Base-by-base conservation (phyloP, 2,888 invertebrate genomes). In the Drosophila phalerata region DNA sequence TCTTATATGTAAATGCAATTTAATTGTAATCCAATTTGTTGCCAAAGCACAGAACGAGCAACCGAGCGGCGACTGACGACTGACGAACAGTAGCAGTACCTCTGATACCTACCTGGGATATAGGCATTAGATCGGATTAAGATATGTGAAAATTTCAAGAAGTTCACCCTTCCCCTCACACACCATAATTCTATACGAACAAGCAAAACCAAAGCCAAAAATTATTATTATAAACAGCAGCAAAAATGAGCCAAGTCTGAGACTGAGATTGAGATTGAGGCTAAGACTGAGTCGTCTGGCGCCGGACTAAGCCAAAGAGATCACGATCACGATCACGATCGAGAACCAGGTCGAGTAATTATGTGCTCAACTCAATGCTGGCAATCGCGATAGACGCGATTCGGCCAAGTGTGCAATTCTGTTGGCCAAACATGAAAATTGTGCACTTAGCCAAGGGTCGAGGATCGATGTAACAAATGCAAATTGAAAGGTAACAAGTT, bases 11-110 rank as follows among this genome's bases (percentile, higher is more conserved):
- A 89, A 90, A 88, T 87, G 70, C 69, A 86, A 87, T 89, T 90
- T 85, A 86, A 86, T 86, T 90, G 85, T 86, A 86, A 86, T 86
- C 86, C 86, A 86, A 86, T 86, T 86, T 86, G 86, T 76, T 66
- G 79, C 67, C 82, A 84, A 75, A 51, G 63, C 69, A 69, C 34
- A 43, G 22, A 11, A 19, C 69, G 63, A 55, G 66, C 75, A 81
- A 25, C 55, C 66, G 60, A 53, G 51, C 61, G 53, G 52, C 60
- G 48, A 32, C 42, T 42, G 52, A 10, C 60, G 48, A 32, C 42
- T 42, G 52, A 10, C 34, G 45, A 79, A 62, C 83, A 25, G 88
- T 82, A 89, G 85, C 83, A 13, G 28, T 76, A 25, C 57, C 57
- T 58, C n/a, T 49, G 83, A 74, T 79, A 66, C 53, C 77, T 88